Evolutionary conservation across 2,113 vertebrate genomes (phyloP).

Genomic region (Apodemus speciosus): DNA sequence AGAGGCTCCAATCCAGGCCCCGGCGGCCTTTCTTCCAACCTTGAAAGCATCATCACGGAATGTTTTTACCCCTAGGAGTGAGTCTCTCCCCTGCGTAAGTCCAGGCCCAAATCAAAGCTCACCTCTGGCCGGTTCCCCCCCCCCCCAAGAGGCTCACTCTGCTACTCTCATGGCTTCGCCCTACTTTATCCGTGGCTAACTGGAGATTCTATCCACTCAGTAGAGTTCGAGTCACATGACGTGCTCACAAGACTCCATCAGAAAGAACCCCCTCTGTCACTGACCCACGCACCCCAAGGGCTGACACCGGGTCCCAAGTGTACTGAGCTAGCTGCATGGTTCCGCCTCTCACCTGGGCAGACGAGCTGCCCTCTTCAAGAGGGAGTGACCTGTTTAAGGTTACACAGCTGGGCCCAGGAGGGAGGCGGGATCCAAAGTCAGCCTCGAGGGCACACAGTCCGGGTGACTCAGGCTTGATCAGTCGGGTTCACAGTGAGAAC

Average conservation of each 20-base stretch:
- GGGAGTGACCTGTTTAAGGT: neutral
- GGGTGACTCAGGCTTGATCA: rapidly evolving
- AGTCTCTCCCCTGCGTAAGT: neutral
- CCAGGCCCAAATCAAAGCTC: neutral
- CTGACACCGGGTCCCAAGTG: neutral
- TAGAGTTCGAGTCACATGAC: neutral
- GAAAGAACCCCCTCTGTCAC: neutral
- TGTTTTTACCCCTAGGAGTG: neutral
- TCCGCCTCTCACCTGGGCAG: neutral
- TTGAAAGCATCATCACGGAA: neutral
- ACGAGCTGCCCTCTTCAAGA: neutral
- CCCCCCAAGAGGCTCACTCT: neutral
- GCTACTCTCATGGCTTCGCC: neutral
- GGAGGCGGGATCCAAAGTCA: neutral
- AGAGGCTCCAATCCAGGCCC: neutral
- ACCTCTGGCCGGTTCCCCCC: neutral
- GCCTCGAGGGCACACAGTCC: neutral
- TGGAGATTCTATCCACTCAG: rapidly evolving
- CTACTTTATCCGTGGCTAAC: neutral
- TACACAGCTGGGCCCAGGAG: too few relatives aligned
- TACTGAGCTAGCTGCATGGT: neutral
- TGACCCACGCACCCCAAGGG: rapidly evolving
- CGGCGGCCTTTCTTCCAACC: neutral
- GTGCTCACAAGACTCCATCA: too few relatives aligned
- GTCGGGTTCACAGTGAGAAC: rapidly evolving